These are phyloP conservation scores for Gymnorhina tibicen DNA, from an alignment of 2,113 vertebrate species.

Conservation along the genomic window DNA sequence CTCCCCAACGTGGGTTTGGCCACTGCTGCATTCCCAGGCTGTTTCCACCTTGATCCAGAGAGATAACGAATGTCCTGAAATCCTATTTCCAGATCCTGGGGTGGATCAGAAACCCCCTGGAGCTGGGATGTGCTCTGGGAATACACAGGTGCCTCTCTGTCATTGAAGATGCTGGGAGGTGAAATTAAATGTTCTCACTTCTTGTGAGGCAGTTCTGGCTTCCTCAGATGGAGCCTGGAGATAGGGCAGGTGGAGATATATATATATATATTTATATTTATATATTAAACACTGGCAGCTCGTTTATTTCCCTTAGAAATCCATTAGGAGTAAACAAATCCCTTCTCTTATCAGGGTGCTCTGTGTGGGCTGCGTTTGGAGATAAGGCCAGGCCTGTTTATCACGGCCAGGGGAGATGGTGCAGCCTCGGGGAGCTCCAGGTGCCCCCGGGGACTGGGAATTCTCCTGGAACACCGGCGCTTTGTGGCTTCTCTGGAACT, in stretches of 20 bases:
- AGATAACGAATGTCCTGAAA: background rate
- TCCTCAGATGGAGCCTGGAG: background rate
- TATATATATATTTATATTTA: background rate
- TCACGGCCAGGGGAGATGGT: background rate
- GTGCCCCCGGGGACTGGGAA: background rate
- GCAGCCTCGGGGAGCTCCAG: background rate
- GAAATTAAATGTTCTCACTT: background rate
- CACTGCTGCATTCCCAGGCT: background rate
- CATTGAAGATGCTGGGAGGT: background rate
- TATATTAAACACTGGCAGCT: background rate
- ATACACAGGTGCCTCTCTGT: background rate
- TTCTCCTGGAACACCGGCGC: background rate
- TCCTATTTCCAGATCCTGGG: background rate
- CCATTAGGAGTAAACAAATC: slow-evolving; percentile 20
- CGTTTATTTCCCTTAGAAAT: slow-evolving; percentile 34
- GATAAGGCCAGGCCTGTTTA: background rate
- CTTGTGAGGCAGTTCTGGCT: background rate
- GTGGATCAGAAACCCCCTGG: background rate
- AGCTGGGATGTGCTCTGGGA: background rate
- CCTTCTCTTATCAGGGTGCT: slow-evolving; percentile 15
- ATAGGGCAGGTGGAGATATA: background rate
- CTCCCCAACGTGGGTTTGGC: background rate
- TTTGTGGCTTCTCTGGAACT: accelerated
- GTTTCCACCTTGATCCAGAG: background rate
- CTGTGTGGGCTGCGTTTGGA: background rate